Base-by-base conservation (phyloP, 1,140 invertebrate genomes). In the Sinella curviseta region DNA sequence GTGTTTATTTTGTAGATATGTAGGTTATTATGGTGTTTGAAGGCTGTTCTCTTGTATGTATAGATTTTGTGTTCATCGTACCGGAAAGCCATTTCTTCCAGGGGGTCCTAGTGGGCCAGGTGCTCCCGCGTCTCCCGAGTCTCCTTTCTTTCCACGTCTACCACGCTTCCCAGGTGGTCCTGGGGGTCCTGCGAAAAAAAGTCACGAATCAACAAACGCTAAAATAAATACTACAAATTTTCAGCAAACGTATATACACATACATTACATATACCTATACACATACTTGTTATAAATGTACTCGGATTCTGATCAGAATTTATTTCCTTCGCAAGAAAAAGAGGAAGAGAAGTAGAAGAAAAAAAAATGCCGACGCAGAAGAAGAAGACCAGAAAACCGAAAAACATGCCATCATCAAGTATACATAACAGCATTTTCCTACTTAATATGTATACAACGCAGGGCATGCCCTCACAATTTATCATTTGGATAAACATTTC, bases 41-140 rank as follows among this genome's bases (percentile, higher is more conserved):
- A n/a, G n/a, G n/a, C n/a, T n/a, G n/a, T n/a, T n/a, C 39, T 36
- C 74, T 75, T 35, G 3, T 26, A 24, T 75, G 20, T 54, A 39
- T n/a, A n/a, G n/a, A 33, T 35, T 16, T 28, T 28, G 28, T 57
- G 35, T 48, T 65, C 55, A 77, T 80, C 83, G 89, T 94, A 95
- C 94, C 92, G 93, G 94, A 91, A 94, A 94, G 90, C 94, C 94
- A 88, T 93, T 94, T 89, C 94, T 94, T 86, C 93, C 93, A 83
- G 92, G 89, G 84, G 92, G 90, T 87, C 93, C 93, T 26, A 75
- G 24, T 35, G 74, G 74, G 84, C 88, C 88, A 81, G 87, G 82
- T 31, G 85, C 78, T 70, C 88, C 88, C n/a, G 91, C 87, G 84
- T 94, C 93, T 73, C 94, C 94, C 1, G 90, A 80, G 83, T 95